A percentile compares a stretch with the other conserved stretches of the same genome.
These are phyloP conservation scores for Pelecanoides urinatrix DNA, from an alignment of 2,113 vertebrate genomes.

Conservation along the genomic window DNA sequence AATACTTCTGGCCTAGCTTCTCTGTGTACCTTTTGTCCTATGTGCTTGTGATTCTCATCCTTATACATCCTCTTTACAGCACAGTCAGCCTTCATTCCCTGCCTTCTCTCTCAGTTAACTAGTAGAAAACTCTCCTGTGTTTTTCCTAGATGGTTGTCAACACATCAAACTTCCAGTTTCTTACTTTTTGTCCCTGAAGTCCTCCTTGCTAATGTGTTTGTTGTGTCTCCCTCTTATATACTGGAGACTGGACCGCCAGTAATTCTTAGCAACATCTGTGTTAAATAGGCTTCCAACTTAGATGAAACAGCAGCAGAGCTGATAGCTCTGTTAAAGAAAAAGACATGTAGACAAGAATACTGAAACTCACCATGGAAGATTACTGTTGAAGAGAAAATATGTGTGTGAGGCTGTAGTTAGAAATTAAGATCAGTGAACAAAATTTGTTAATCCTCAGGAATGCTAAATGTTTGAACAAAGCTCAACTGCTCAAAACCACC, in stretches of 20 bases:
- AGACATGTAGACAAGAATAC: not conserved
- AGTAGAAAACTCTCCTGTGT: not conserved
- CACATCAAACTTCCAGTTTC: not conserved
- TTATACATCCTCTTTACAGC: not conserved
- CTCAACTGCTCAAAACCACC: not conserved
- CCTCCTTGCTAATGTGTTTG: not conserved
- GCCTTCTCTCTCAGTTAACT: not conserved
- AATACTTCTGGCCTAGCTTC: not conserved
- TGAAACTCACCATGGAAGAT: not conserved
- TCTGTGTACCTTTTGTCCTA: not conserved
- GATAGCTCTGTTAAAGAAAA: not conserved
- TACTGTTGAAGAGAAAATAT: not conserved
- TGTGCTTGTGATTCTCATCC: not conserved
- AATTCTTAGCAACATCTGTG: not conserved
- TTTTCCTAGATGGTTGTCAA: not conserved
- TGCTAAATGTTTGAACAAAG: not conserved
- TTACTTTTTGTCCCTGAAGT: not conserved
- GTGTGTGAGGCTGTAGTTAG: not conserved
- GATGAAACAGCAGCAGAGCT: not conserved
- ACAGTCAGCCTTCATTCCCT: not conserved
- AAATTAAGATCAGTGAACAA: not conserved
- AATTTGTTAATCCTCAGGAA: not conserved
- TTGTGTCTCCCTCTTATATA: not conserved
- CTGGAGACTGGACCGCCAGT: not conserved
- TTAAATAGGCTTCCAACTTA: not conserved